Conservation (phyloP, 2,888 invertebrate genomes). For the Ditula angustiorana region DNA sequence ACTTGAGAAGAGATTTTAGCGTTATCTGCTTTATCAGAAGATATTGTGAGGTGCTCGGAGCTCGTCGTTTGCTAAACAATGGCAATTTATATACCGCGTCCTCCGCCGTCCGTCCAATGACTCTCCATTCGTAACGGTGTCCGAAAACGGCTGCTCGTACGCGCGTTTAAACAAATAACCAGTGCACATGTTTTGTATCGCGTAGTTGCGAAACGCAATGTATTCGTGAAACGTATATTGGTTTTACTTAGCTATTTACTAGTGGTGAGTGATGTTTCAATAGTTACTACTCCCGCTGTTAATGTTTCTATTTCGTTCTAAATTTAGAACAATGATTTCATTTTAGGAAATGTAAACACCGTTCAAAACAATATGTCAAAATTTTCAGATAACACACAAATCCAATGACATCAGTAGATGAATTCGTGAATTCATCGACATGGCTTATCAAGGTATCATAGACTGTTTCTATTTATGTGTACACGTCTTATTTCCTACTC, state of each 20-base stretch:
- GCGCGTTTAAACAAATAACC: slow-evolving; percentile 6
- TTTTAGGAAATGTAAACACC: background rate
- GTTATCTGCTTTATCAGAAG: slow-evolving; percentile 82
- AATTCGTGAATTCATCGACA: slow-evolving; percentile 79
- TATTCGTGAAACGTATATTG: slow-evolving; percentile 23
- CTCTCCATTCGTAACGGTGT: slow-evolving; percentile 11
- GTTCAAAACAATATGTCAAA: slow-evolving; percentile 31
- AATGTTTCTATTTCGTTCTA: background rate
- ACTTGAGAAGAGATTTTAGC: slow-evolving; percentile 77
- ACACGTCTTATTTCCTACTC: slow-evolving; percentile 14
- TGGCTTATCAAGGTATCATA: slow-evolving; percentile 79
- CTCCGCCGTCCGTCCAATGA: slow-evolving; percentile 7
- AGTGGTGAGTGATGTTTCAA: slow-evolving; percentile 62
- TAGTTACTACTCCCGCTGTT: slow-evolving; percentile 39
- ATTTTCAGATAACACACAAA: slow-evolving; percentile 61
- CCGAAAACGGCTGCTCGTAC: slow-evolving; percentile 7
- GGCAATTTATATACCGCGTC: slow-evolving; percentile 42
- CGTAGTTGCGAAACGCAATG: slow-evolving; percentile 21
- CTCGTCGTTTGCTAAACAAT: slow-evolving; percentile 64
- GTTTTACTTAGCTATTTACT: slow-evolving; percentile 46
- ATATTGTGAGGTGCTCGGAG: slow-evolving; percentile 66
- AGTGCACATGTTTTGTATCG: slow-evolving; percentile 26
- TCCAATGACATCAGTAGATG: slow-evolving; percentile 77
- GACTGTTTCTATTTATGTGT: slow-evolving; percentile 36
- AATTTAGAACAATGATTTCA: background rate